Evolutionary conservation across 2,113 vertebrate species (phyloP), one percentile per base, ranked within the genome.

Genomic region (Parus major): DNA sequence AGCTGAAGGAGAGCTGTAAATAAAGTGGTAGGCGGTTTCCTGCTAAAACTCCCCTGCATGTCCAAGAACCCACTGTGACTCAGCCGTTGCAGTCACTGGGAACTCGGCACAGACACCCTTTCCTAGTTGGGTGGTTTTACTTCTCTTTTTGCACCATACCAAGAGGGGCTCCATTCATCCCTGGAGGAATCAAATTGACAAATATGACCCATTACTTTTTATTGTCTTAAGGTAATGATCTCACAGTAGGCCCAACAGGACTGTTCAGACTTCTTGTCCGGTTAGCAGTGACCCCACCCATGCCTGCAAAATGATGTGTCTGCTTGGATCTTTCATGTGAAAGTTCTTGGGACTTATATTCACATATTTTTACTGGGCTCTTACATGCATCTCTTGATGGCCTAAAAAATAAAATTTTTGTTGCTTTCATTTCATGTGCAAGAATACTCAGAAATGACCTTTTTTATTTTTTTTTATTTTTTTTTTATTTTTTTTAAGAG

Each of bases 1-100:
- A 61, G 88, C 11, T 95, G 90, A 75, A 96, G 77, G 72, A 82
- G 90, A 95, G 93, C 90, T 83, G 90, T 96, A 93, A 94, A 94
- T 92, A 94, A 95, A 96, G 83, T 39, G 46, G 92, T 96, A 81
- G 96, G 95, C 28, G 93, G 86, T 92, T 97, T 97, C 96, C 95
- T 97, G 96, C 92, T 61, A 97, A 97, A 97, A 96, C 92, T 95
- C 95, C 95, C 93, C 80, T 81, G 82, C 90, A 35, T 81, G 91
- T 96, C 96, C 93, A 96, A 94, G 92, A 96, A 94, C 56, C 76
- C 36, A 4, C 64, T 83, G 90, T 97, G 94, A 97, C 88, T 96
- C 95, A 97, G 88, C 77, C 65, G 0, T 1, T 66, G 73, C 90
- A 96, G 93, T 95, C 95, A 97, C 86, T 96, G 92, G 86, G 93